Base-by-base conservation (phyloP, 1,140 invertebrate genomes). In the Drosophila tani region DNA sequence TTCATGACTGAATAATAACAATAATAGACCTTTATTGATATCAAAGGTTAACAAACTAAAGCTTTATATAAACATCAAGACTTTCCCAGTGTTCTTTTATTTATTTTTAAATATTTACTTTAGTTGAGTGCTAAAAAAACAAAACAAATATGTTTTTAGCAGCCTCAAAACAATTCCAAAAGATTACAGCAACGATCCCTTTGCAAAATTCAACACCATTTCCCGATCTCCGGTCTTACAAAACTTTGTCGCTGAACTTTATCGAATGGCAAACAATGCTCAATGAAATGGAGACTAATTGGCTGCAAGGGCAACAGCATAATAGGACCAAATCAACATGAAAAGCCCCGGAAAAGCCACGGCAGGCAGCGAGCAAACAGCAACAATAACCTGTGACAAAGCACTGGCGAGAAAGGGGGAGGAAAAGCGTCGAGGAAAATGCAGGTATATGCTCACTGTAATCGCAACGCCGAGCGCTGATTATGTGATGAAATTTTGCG, bases 401-500 rank as follows among this genome's bases (percentile, higher is more conserved):
- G 59, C 32, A 35, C 2, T 4, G 15, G 21, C 2, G 41, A 14
- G 15, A 24, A 15, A 11, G 15, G 17, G 12, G 50, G n/a, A n/a
- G 65, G 71, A 73, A 76, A 66, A 40, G 66, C 65, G n/a, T n/a
- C n/a, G 70, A 66, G 83, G 80, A 83, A 82, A 87, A 78, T 76
- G 83, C 56, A 77, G 38, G 60, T n/a, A 63, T 50, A 75, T 59
- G 59, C 55, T 63, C 46, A 40, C 66, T 56, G 57, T 86, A 86
- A 87, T 83, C 84, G 68, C 58, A 32, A 35, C 63, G 49, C 51
- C 63, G 40, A 56, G 58, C 80, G 14, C 35, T 84, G 86, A 90
- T 90, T 90, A 91, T 90, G 81, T 90, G 85, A 91, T 91, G 86
- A 90, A 90, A 90, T 90, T 90, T 91, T 90, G 85, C 85, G 85